These are phyloP conservation scores for Plemyria rubiginata DNA, from an alignment of 2,888 invertebrate species.

Conservation along the genomic window DNA sequence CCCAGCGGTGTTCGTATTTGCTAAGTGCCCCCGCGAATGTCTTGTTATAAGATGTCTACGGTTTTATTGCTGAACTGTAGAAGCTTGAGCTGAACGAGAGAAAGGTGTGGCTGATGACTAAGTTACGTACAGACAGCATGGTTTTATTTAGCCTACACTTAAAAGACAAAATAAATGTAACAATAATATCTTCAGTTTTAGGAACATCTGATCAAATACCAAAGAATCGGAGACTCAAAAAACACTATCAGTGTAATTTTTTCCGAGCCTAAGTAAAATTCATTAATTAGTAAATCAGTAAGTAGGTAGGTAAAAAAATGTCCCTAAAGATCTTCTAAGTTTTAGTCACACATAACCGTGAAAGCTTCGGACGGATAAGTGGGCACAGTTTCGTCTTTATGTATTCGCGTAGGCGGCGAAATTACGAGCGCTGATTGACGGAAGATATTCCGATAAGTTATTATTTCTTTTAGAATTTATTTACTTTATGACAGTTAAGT, in stretches of 20 bases:
- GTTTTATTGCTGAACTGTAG: constrained; percentile 43
- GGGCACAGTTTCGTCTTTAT: constrained; percentile 58
- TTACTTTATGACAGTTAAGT: constrained; percentile 57
- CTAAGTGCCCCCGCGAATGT: constrained; percentile 65
- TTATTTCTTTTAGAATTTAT: constrained; percentile 49
- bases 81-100: constrained; percentile 20
- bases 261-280: too few relatives aligned
- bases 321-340: constrained; percentile 1
- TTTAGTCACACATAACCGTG: constrained; percentile 38
- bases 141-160: too few relatives aligned
- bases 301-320: too few relatives aligned
- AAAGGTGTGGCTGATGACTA: not conserved
- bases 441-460: constrained; percentile 56
- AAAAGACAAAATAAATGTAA: too few relatives aligned
- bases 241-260: too few relatives aligned
- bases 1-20: constrained; percentile 68
- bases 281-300: too few relatives aligned
- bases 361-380: constrained; percentile 36
- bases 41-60: constrained; percentile 55
- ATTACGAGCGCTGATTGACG: constrained; percentile 71
- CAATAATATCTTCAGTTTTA: too few relatives aligned
- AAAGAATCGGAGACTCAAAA: too few relatives aligned
- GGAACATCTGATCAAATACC: too few relatives aligned
- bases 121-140: too few relatives aligned
- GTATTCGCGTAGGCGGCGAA: constrained; percentile 70